These are phyloP conservation scores for Toxotes lorentzi DNA, from an alignment of 2,797 vertebrate species.

Conservation along the genomic window DNA sequence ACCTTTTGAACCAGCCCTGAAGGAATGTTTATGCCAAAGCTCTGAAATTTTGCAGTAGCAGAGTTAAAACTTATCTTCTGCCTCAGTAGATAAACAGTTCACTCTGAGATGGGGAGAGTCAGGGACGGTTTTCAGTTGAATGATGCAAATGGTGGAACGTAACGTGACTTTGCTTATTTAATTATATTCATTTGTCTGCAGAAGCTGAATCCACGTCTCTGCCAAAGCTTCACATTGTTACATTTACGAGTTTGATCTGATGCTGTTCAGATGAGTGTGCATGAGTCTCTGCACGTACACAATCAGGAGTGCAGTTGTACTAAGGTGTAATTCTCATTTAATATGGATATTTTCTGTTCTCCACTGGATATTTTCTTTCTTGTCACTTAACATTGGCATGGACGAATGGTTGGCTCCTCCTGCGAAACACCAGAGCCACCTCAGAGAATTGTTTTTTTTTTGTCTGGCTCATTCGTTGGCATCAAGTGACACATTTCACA, in stretches of 20 bases:
- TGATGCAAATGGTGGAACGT: constrained; percentile 35
- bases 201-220: background rate
- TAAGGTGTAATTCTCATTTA: background rate
- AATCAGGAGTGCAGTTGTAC: background rate
- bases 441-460: constrained; percentile 33
- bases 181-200: constrained; percentile 18
- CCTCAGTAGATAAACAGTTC: constrained; percentile 44
- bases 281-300: background rate
- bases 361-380: constrained; percentile 4
- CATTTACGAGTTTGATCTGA: background rate
- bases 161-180: constrained; percentile 7
- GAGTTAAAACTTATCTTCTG: constrained; percentile 19
- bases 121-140: constrained; percentile 32
- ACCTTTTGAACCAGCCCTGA: constrained; percentile 29
- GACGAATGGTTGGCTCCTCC: constrained; percentile 34
- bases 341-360: background rate
- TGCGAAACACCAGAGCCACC: constrained; percentile 16
- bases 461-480: constrained; percentile 33
- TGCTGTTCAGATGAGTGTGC: background rate
- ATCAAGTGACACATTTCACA: constrained; percentile 49
- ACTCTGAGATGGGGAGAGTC: constrained; percentile 25
- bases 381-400: constrained; percentile 26
- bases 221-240: background rate
- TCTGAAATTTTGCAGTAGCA: constrained; percentile 12
- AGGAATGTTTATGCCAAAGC: constrained; percentile 29